Evolutionary conservation across 2,888 invertebrate genomes (phyloP).

Genomic region (Pristionchus japonicus): DNA sequence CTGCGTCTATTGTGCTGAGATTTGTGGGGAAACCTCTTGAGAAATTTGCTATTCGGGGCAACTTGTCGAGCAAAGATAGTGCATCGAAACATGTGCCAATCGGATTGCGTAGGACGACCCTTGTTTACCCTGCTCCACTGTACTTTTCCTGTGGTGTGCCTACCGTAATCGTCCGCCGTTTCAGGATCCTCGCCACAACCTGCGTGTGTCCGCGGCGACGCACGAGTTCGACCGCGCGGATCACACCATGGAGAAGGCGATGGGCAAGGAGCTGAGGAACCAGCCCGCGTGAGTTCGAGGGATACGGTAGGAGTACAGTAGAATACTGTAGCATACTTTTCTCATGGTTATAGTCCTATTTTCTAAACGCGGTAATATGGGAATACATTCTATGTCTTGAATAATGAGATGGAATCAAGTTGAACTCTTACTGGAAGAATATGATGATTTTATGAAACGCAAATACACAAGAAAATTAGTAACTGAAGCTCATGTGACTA

Average conservation of each 20-base stretch:
- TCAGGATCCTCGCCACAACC: slow-evolving; percentile 22
- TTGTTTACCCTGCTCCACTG: background rate
- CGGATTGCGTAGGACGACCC: background rate
- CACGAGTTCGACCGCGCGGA: background rate
- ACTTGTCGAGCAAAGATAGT: no score
- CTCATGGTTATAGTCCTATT: no score
- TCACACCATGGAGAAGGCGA: background rate
- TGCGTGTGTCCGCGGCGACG: slow-evolving; percentile 13
- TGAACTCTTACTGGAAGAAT: no score
- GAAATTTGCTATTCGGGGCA: no score
- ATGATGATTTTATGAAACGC: no score
- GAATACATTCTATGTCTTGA: no score
- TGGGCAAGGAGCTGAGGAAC: background rate
- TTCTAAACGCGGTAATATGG: no score
- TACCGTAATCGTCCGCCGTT: background rate
- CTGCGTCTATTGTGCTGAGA: no score
- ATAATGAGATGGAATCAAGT: no score
- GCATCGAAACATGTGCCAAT: background rate
- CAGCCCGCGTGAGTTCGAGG: background rate
- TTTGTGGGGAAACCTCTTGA: no score
- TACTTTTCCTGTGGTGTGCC: background rate
- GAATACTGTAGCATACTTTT: background rate
- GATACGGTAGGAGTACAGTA: background rate
- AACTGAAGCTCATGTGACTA: no score
- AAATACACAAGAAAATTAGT: no score